Evolutionary conservation across 2,888 invertebrate genomes (phyloP).

Genomic region (Carcina quercana): DNA sequence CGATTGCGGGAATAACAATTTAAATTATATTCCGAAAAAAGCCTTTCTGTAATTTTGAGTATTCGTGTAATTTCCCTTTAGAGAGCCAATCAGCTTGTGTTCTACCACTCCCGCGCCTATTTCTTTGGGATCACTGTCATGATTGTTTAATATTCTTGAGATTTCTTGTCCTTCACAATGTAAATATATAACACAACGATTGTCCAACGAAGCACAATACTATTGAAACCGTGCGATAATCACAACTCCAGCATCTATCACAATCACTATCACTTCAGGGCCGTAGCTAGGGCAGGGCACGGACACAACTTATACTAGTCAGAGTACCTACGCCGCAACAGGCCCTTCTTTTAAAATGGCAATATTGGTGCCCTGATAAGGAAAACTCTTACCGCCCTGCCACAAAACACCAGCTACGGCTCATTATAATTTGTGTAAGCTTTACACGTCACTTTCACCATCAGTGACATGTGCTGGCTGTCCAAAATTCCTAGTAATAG

Average conservation of each 20-base stretch:
- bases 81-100: conserved; percentile 44
- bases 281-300: too few relatives aligned
- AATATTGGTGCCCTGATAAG: too few relatives aligned
- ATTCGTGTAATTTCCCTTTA: conserved; percentile 39
- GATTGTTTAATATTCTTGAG: conserved; percentile 27
- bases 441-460: conserved; percentile 79
- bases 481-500: conserved; percentile 84
- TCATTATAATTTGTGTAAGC: conserved; percentile 15
- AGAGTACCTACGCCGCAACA: too few relatives aligned
- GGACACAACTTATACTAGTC: neutral
- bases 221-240: conserved; percentile 15
- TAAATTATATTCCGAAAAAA: conserved; percentile 7
- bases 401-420: neutral
- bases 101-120: conserved; percentile 17
- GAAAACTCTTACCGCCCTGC: too few relatives aligned
- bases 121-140: conserved; percentile 38
- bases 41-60: conserved; percentile 32
- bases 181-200: conserved; percentile 12
- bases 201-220: neutral
- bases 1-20: conserved; percentile 19
- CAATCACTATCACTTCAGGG: conserved; percentile 12
- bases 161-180: conserved; percentile 40
- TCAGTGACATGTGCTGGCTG: conserved; percentile 79
- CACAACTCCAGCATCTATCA: conserved; percentile 23
- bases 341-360: too few relatives aligned